Percentiles rank a stretch among this genome's conserved stretches.
phyloP scores from a whole-genome alignment of 2,113 vertebrate species.

The Antechinus flavipes region DNA sequence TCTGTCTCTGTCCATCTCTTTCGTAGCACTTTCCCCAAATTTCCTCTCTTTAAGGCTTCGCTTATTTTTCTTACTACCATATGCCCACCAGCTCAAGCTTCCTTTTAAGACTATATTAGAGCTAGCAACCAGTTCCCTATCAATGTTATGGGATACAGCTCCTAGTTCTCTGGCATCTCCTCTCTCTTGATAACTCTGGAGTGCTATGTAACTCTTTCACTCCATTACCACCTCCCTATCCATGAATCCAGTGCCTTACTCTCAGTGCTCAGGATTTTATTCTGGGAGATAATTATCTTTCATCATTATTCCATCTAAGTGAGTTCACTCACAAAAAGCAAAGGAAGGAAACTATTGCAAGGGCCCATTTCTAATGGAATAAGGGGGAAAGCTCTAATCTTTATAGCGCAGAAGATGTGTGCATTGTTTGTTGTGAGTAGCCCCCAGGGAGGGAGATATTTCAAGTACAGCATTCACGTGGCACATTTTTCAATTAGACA shows the following conservation, averaged over 20 bases:
- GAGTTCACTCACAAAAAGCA: conserved; percentile 42
- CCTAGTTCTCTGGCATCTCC: not conserved
- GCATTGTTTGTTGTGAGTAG: conserved; percentile 76
- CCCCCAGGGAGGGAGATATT: conserved; percentile 80
- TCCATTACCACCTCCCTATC: not conserved
- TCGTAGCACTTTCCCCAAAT: not conserved
- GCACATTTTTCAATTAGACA: conserved; percentile 84
- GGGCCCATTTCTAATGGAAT: conserved; percentile 63
- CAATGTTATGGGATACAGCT: not conserved
- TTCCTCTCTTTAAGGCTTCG: not conserved
- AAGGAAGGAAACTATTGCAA: conserved; percentile 43
- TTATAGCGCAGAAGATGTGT: conserved; percentile 71
- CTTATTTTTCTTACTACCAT: not conserved
- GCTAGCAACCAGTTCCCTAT: not conserved
- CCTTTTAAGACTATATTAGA: not conserved
- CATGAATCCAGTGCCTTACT: not conserved
- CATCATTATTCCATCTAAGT: conserved; percentile 32
- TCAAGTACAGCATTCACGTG: conserved; percentile 80
- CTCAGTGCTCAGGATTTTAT: not conserved
- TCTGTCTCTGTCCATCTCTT: not conserved
- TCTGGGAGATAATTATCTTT: not conserved
- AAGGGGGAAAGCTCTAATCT: conserved; percentile 53
- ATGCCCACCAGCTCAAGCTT: not conserved
- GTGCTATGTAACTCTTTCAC: not conserved
- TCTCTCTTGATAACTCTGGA: not conserved